These are phyloP conservation scores for Perodicticus potto DNA, from an alignment of 2,797 vertebrate genomes.

Conservation along the genomic window DNA sequence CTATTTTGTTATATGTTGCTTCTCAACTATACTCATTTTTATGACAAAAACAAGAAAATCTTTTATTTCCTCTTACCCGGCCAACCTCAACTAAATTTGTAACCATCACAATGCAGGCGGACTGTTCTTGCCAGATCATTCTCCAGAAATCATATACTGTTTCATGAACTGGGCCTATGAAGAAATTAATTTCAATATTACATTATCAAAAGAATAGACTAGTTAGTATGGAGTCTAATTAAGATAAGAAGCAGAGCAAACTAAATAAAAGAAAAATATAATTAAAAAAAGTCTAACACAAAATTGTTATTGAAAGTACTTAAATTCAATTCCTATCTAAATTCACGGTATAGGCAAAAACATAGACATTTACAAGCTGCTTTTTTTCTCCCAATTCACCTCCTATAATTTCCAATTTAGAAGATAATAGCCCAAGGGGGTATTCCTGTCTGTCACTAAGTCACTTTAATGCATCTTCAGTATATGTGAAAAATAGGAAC, in stretches of 20 bases:
- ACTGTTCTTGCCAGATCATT: constrained; percentile 99
- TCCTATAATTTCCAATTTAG: neutral
- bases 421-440: neutral
- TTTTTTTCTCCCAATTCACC: neutral
- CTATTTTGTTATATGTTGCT: constrained; percentile 21
- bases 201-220: neutral
- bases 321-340: neutral
- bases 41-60: neutral
- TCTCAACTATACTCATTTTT: neutral
- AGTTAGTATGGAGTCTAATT: neutral
- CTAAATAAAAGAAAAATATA: neutral
- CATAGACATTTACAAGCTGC: neutral
- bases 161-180: constrained; percentile 97
- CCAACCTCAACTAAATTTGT: constrained; percentile 99
- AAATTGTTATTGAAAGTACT: neutral
- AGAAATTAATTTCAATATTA: constrained; percentile 64
- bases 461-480: neutral
- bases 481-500: neutral
- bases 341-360: neutral
- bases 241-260: neutral
- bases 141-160: constrained; percentile 99
- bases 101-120: constrained; percentile 99
- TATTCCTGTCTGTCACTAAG: neutral
- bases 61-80: constrained; percentile 91
- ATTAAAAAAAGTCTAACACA: neutral